A percentile compares a stretch with the other conserved stretches of the same genome.
Conservation (phyloP, 1,140 invertebrate species). For the Hypothenemus hampei region DNA sequence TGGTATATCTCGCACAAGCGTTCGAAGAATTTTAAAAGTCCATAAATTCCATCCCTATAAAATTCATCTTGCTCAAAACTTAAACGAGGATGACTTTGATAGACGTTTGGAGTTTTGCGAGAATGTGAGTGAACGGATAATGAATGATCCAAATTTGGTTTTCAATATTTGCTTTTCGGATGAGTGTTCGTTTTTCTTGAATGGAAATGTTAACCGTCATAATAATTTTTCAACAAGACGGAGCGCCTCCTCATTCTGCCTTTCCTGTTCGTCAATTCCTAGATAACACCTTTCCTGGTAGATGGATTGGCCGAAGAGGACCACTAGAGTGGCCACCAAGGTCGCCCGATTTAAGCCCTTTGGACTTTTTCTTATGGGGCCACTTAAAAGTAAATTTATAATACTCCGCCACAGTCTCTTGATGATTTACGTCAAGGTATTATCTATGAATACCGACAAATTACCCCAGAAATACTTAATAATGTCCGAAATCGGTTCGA, state of each 20-base stretch:
- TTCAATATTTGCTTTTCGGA: not conserved
- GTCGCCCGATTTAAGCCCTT: not conserved
- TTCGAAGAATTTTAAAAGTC: too few species aligned
- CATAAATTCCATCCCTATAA: not conserved
- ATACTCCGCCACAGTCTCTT: not conserved
- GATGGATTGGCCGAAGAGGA: not conserved
- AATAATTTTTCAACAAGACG: not conserved
- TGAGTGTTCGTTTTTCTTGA: not conserved
- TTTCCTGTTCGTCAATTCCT: not conserved
- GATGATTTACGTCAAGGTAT: slow-evolving; percentile 8
- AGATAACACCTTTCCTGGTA: not conserved
- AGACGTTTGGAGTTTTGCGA: not conserved
- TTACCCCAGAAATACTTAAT: slow-evolving; percentile 1
- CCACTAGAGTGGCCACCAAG: not conserved
- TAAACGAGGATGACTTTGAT: not conserved
- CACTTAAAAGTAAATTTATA: not conserved
- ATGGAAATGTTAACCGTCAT: not conserved
- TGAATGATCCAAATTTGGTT: not conserved
- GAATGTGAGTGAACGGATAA: not conserved
- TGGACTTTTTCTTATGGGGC: not conserved
- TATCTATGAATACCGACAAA: slow-evolving; percentile 1
- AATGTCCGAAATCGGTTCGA: slow-evolving; percentile 4
- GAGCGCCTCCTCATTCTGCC: not conserved
- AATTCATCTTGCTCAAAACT: not conserved
- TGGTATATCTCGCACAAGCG: too few species aligned